Conservation (phyloP, 2,113 vertebrate genomes). For the Orcinus orca region DNA sequence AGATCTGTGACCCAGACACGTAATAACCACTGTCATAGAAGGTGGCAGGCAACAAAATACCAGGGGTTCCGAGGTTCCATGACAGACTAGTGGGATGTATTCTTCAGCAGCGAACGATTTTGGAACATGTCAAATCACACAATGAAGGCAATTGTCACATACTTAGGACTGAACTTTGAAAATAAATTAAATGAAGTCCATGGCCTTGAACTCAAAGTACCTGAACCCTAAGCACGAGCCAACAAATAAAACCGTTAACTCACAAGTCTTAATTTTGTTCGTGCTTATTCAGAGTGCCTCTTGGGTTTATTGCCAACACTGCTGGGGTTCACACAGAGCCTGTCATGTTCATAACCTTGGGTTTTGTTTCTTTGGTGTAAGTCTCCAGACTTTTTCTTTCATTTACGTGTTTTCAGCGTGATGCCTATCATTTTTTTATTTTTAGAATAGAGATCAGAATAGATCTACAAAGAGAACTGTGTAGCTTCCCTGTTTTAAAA, state of each 20-base stretch:
- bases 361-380: slow-evolving; percentile 41
- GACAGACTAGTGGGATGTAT: neutral
- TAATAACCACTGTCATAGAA: neutral
- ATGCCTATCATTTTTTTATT: slow-evolving; percentile 63
- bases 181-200: slow-evolving; percentile 46
- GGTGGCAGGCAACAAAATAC: neutral
- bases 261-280: neutral
- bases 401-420: slow-evolving; percentile 27
- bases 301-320: neutral
- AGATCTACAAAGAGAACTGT: slow-evolving; percentile 53
- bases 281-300: neutral
- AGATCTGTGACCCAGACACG: neutral
- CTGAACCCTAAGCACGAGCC: slow-evolving; percentile 34
- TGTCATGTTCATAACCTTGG: slow-evolving; percentile 21
- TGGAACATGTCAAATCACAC: neutral
- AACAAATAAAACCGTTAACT: slow-evolving; percentile 29
- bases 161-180: slow-evolving; percentile 32
- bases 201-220: slow-evolving; percentile 46
- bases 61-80: neutral
- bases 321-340: neutral
- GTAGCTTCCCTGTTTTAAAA: neutral
- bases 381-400: slow-evolving; percentile 50
- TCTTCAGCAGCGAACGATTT: slow-evolving; percentile 4
- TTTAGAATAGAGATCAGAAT: slow-evolving; percentile 65
- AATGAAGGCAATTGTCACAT: neutral